A percentile compares a stretch with the other conserved stretches of the same genome.
Conservation (phyloP, 2,113 vertebrate species). For the Oryzias woworae region DNA sequence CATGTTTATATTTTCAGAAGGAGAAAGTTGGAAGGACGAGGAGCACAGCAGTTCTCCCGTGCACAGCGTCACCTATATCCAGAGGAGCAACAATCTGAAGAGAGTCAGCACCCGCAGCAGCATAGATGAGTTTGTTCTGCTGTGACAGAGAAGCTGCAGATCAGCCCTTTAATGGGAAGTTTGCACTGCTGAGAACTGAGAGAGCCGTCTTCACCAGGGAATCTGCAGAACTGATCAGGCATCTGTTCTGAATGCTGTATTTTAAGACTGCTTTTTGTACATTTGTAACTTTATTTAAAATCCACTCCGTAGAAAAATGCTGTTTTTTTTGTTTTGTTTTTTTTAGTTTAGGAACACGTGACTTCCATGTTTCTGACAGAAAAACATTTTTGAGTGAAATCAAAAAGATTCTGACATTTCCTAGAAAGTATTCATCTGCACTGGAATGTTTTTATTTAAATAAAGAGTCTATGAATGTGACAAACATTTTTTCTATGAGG, state of each 20-base stretch:
- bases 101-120: conserved; percentile 64
- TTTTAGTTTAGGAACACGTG: background rate
- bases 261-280: conserved; percentile 25
- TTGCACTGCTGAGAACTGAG: conserved; percentile 15
- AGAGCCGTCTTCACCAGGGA: background rate
- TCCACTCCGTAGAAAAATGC: background rate
- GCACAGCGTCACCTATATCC: conserved; percentile 54
- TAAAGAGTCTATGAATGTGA: background rate
- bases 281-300: conserved; percentile 30
- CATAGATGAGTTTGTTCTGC: conserved; percentile 86
- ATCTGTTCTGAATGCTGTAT: conserved; percentile 6
- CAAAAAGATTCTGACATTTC: background rate
- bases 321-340: background rate
- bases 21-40: conserved; percentile 75
- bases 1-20: conserved; percentile 86
- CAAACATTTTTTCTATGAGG: background rate
- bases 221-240: background rate
- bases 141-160: conserved; percentile 60
- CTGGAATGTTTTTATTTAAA: background rate
- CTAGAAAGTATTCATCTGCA: background rate
- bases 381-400: background rate
- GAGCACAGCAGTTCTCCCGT: conserved; percentile 41
- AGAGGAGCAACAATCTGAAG: conserved; percentile 46
- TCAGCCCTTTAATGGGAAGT: background rate
- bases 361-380: background rate